These are phyloP conservation scores for Vandiemenella viatica DNA, from an alignment of 2,888 invertebrate genomes.

Conservation along the genomic window DNA sequence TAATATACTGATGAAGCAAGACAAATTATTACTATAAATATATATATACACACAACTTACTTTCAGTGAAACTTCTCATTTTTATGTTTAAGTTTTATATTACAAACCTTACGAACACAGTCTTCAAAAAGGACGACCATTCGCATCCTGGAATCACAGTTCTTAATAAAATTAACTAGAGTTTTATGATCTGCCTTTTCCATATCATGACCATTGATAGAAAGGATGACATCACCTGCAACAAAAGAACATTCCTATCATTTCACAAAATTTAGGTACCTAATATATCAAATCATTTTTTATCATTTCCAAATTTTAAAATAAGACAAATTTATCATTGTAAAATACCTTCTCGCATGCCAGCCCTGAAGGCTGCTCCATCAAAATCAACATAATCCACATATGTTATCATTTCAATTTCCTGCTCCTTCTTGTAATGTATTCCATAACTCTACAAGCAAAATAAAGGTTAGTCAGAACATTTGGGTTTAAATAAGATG, in stretches of 20 bases:
- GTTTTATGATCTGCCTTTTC: slow-evolving; percentile 88
- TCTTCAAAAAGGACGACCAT: slow-evolving; percentile 96
- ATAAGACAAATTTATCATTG: no score
- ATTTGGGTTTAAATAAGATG: no score
- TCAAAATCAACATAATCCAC: slow-evolving; percentile 90
- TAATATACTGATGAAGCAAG: no score
- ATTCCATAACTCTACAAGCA: slow-evolving; percentile 76
- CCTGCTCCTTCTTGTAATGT: slow-evolving; percentile 84
- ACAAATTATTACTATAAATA: no score
- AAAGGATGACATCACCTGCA: slow-evolving; percentile 78
- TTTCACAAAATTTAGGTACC: no score
- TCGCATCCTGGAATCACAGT: slow-evolving; percentile 77
- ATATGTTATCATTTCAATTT: slow-evolving; percentile 92
- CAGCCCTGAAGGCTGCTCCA: slow-evolving; percentile 81
- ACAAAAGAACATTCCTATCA: slow-evolving; percentile 6
- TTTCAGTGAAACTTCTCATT: no score
- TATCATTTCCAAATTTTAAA: no score
- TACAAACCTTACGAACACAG: slow-evolving; percentile 81
- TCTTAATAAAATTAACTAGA: slow-evolving; percentile 81
- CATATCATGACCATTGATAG: slow-evolving; percentile 91
- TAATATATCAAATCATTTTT: no score
- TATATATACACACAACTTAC: no score
- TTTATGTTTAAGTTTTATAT: no score
- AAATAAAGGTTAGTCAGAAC: background rate
- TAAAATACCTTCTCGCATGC: slow-evolving; percentile 67